phyloP scores from a whole-genome alignment of 2,888 invertebrate genomes.

The Amiota mariae region DNA sequence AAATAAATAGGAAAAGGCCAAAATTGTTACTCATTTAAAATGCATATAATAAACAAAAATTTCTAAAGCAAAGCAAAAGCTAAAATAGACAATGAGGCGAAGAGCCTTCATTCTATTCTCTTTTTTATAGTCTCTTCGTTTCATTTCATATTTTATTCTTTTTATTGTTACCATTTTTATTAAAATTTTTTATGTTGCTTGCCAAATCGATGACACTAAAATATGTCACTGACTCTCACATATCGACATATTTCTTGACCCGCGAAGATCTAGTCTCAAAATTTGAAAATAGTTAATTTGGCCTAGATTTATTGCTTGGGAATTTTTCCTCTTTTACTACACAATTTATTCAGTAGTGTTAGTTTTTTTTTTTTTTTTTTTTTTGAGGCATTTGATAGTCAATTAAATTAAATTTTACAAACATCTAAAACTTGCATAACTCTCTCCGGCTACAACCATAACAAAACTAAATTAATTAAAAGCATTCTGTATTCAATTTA shows the following conservation, averaged over 20 bases:
- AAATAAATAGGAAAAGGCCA: not conserved
- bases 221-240: not conserved
- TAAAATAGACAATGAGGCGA: not conserved
- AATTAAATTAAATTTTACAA: not conserved
- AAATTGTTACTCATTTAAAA: not conserved
- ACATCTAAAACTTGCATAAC: too few relatives aligned
- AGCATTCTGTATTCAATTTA: not conserved
- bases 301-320: too few relatives aligned
- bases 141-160: not conserved
- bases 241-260: too few relatives aligned
- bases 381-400: not conserved
- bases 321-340: too few relatives aligned
- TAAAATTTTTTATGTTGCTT: constrained; percentile 4
- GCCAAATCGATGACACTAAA: not conserved
- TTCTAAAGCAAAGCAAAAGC: not conserved
- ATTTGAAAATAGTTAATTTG: too few relatives aligned
- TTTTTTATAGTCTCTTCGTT: not conserved
- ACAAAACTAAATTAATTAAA: constrained; percentile 10
- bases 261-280: too few relatives aligned
- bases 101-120: not conserved
- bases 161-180: not conserved
- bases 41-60: not conserved
- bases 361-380: too few relatives aligned
- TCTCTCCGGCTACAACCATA: too few relatives aligned
- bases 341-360: too few relatives aligned